Conservation (phyloP, 2,113 vertebrate species). For the Myotis lucifugus region DNA sequence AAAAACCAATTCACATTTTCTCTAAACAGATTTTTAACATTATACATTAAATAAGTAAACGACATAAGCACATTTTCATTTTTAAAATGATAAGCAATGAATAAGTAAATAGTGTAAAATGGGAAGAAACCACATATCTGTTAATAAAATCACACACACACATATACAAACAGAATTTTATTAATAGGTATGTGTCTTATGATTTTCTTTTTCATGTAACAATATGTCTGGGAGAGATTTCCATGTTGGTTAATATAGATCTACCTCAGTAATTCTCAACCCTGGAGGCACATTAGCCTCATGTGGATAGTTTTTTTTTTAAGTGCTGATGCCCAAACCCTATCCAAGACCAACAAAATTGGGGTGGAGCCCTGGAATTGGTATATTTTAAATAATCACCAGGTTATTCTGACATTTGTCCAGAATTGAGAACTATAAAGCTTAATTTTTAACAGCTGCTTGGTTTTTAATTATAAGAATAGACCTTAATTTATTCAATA, state of each 20-base stretch:
- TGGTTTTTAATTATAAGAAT: constrained; percentile 31
- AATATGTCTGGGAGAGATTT: constrained; percentile 1
- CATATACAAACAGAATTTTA: background rate
- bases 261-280: background rate
- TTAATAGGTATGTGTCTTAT: constrained; percentile 13
- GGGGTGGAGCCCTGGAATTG: background rate
- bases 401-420: constrained; percentile 26
- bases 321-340: background rate
- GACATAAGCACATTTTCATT: background rate
- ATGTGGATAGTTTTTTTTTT: background rate
- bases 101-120: constrained; percentile 42
- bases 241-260: background rate
- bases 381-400: background rate
- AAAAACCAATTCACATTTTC: constrained; percentile 18
- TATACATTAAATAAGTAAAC: constrained; percentile 50
- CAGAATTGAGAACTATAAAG: background rate
- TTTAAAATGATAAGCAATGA: constrained; percentile 37
- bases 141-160: constrained; percentile 8
- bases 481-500: constrained; percentile 16
- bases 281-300: background rate
- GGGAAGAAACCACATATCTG: background rate
- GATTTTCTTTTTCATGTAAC: constrained; percentile 12
- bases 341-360: background rate
- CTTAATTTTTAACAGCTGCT: background rate
- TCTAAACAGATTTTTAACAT: constrained; percentile 55